These are phyloP conservation scores for Plusia festucae DNA, from an alignment of 2,888 invertebrate species.

Conservation along the genomic window DNA sequence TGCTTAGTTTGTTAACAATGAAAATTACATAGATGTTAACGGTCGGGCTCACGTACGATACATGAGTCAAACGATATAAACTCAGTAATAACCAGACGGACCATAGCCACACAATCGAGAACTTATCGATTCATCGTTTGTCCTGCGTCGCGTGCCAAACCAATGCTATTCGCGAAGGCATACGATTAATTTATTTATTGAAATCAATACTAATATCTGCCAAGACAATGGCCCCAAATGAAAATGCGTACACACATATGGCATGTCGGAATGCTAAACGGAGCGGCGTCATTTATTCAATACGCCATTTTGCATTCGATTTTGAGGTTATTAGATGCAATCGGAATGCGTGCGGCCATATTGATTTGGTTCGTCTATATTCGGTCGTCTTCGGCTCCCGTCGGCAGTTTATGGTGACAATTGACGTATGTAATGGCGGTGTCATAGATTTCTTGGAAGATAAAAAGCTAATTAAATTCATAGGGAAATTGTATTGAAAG, in stretches of 20 bases:
- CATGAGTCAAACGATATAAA: conserved; percentile 85
- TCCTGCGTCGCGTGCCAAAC: conserved; percentile 86
- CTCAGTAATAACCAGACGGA: conserved; percentile 73
- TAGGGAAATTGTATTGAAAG: conserved; percentile 71
- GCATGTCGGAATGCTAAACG: conserved; percentile 88
- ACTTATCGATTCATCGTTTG: conserved; percentile 84
- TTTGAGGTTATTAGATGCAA: conserved; percentile 89
- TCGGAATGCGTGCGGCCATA: conserved; percentile 87
- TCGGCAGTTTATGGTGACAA: conserved; percentile 75
- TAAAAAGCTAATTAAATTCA: conserved; percentile 70
- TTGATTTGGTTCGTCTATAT: conserved; percentile 79
- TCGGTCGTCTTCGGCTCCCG: conserved; percentile 77
- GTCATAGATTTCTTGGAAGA: conserved; percentile 82
- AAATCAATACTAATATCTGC: conserved; percentile 89
- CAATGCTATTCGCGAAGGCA: conserved; percentile 83
- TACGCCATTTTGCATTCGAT: conserved; percentile 88
- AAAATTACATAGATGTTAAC: conserved; percentile 84
- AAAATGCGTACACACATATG: conserved; percentile 87
- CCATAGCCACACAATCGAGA: conserved; percentile 76
- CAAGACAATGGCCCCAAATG: conserved; percentile 88
- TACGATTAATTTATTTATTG: conserved; percentile 89
- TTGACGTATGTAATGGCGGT: conserved; percentile 78
- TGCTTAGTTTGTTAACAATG: conserved; percentile 79
- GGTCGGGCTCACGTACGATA: conserved; percentile 81
- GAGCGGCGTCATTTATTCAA: conserved; percentile 87